These are phyloP conservation scores for Macrostomum lignano DNA, from an alignment of 1,140 invertebrate genomes.

Conservation along the genomic window DNA sequence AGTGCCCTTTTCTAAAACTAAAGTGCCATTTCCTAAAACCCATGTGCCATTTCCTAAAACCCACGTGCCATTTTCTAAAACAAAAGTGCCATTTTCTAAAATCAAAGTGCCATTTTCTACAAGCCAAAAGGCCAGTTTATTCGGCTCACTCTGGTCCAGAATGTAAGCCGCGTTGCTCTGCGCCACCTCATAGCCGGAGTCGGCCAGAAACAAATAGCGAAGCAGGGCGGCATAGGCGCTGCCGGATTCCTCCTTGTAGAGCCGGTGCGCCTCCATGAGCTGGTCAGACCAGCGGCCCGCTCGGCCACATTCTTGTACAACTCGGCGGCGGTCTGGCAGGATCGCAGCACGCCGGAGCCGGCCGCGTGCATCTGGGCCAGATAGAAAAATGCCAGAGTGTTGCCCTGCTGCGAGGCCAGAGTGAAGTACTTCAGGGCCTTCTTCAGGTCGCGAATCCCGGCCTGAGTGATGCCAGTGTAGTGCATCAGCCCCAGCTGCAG, in stretches of 20 bases:
- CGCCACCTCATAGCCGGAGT: constrained; percentile 87
- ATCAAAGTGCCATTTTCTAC: too few relatives aligned
- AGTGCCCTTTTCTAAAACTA: too few relatives aligned
- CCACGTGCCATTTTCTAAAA: too few relatives aligned
- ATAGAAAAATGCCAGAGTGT: constrained; percentile 80
- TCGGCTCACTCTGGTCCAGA: constrained; percentile 41
- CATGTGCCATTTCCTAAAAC: too few relatives aligned
- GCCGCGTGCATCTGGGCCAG: constrained; percentile 88
- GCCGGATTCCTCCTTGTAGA: constrained; percentile 47
- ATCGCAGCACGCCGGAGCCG: constrained; percentile 67
- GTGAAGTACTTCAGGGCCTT: constrained; percentile 85
- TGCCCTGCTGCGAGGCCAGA: constrained; percentile 75
- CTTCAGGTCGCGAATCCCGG: constrained; percentile 43
- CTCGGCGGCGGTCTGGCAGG: constrained; percentile 61
- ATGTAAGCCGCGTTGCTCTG: constrained; percentile 87
- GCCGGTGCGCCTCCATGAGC: constrained; percentile 59
- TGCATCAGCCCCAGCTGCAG: constrained; percentile 91
- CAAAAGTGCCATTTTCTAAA: too few relatives aligned
- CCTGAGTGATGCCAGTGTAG: constrained; percentile 37
- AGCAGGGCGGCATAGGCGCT: constrained; percentile 50
- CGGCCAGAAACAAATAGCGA: constrained; percentile 64
- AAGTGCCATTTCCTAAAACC: too few relatives aligned
- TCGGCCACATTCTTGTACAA: constrained; percentile 88
- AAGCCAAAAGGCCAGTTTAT: neutral
- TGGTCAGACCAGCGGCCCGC: constrained; percentile 70